Conservation (phyloP, 2,797 vertebrate species). For the Phoxinus dragarum region DNA sequence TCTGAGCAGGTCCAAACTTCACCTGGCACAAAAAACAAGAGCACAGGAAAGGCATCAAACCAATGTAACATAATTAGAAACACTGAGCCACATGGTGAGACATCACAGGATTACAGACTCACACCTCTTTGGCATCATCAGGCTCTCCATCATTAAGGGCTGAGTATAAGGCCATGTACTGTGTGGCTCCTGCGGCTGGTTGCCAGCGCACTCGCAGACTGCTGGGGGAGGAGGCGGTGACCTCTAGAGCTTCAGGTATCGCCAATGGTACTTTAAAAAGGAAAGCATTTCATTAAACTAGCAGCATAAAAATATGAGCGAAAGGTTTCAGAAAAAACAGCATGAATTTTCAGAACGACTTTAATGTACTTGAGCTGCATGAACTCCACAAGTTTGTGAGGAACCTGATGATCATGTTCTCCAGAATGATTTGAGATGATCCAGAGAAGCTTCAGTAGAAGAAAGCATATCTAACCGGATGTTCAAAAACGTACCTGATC, state of each 20-base stretch:
- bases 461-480: not conserved
- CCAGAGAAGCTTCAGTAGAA: not conserved
- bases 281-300: not conserved
- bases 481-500: not conserved
- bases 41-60: not conserved
- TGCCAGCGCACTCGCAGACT: constrained; percentile 85
- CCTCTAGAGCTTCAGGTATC: constrained; percentile 78
- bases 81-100: not conserved
- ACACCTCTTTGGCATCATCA: constrained; percentile 84
- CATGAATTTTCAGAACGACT: not conserved
- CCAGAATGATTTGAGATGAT: not conserved
- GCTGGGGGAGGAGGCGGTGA: constrained; percentile 83
- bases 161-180: constrained; percentile 88
- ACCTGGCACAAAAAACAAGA: constrained; percentile 74
- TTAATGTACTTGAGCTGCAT: too few relatives aligned
- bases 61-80: not conserved
- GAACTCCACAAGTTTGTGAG: not conserved
- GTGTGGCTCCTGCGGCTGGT: constrained; percentile 80
- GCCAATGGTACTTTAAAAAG: constrained; percentile 80
- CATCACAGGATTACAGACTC: constrained; percentile 26
- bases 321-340: not conserved
- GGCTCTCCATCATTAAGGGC: constrained; percentile 80
- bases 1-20: constrained; percentile 79
- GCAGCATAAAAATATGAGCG: not conserved
- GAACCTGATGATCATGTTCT: not conserved